Base-by-base conservation (phyloP, 2,888 invertebrate species). In the Callinectes sapidus region DNA sequence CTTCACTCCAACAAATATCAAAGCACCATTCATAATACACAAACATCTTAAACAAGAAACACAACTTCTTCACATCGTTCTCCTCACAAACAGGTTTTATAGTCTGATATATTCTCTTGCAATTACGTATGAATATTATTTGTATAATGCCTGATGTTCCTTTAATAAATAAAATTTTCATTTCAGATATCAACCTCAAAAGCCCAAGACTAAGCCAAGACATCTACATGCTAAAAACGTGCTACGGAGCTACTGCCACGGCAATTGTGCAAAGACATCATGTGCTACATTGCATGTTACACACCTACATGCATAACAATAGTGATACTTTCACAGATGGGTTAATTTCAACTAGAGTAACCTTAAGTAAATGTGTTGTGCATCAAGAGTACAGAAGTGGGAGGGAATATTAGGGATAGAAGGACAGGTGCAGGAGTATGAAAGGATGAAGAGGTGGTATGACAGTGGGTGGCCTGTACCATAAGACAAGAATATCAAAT, bases 111-210 rank as follows among this genome's bases (percentile, higher is more conserved):
- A 90, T 90, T 81, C 81, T 81, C 35, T 42, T 81, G 81, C 81
- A 85, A 85, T 81, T 66, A 90, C 85, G 42, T 48, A 77, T 81
- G 66, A 23, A 90, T 81, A 90, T 90, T 48, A 61, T 61, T 61
- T 61, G 61, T 61, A 61, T 23, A 61, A 23, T 61, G 61, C 61
- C 18, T 61, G 18, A 61, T 61, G 61, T 61, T 61, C 23, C 61
- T 23, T 61, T 1, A 23, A 61, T 6, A 61, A 61, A 61, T 61
- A 23, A 1, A 13, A 61, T 23, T 61, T 61, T 23, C 18, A 23
- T 23, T 61, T 61, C 61, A 61, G 61, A 61, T 61, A 61, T 61
- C 3, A 23, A 18, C 23, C 61, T 61, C 23, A 61, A 61, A 23
- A 23, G 23, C 13, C 3, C 16, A 55, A 55, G 55, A 14, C 55